Evolutionary conservation across 1,140 invertebrate genomes (phyloP).

Genomic region (Epicauta chinensis): DNA sequence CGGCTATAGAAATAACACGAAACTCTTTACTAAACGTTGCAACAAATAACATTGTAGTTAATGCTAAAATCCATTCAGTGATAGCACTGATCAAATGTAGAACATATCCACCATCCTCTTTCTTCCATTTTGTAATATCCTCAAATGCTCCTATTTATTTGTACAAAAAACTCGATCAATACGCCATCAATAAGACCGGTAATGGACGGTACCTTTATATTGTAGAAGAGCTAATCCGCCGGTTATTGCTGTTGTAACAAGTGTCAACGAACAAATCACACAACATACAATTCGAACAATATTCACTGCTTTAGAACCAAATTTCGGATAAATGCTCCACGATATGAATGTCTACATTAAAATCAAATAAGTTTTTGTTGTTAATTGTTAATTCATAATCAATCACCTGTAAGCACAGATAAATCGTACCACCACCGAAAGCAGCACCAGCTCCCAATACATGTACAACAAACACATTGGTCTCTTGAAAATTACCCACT

Average conservation of each 20-base stretch:
- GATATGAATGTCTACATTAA: slow-evolving; percentile 55
- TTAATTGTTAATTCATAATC: not conserved
- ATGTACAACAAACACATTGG: slow-evolving; percentile 56
- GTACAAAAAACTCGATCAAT: no score
- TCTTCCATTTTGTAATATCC: slow-evolving; percentile 49
- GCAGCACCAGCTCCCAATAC: slow-evolving; percentile 56
- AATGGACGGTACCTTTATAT: slow-evolving; percentile 3
- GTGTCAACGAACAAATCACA: no score
- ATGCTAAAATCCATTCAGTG: slow-evolving; percentile 58
- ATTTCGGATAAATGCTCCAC: slow-evolving; percentile 53
- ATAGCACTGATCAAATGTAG: slow-evolving; percentile 52
- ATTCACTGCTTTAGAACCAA: slow-evolving; percentile 48
- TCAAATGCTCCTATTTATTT: slow-evolving; percentile 3
- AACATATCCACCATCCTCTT: slow-evolving; percentile 51
- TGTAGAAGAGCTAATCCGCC: not conserved
- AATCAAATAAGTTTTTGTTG: slow-evolving; percentile 1
- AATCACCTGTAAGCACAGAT: slow-evolving; percentile 54
- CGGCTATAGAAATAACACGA: slow-evolving; percentile 15
- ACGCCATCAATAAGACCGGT: no score
- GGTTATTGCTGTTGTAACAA: no score
- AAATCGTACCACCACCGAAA: slow-evolving; percentile 55
- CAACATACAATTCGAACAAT: slow-evolving; percentile 35
- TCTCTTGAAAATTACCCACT: slow-evolving; percentile 68
- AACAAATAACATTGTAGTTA: slow-evolving; percentile 49
- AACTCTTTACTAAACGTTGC: slow-evolving; percentile 46